Evolutionary conservation across 2,113 vertebrate genomes (phyloP), one percentile per base, ranked within the genome.

Genomic region (Eulemur rufifrons): DNA sequence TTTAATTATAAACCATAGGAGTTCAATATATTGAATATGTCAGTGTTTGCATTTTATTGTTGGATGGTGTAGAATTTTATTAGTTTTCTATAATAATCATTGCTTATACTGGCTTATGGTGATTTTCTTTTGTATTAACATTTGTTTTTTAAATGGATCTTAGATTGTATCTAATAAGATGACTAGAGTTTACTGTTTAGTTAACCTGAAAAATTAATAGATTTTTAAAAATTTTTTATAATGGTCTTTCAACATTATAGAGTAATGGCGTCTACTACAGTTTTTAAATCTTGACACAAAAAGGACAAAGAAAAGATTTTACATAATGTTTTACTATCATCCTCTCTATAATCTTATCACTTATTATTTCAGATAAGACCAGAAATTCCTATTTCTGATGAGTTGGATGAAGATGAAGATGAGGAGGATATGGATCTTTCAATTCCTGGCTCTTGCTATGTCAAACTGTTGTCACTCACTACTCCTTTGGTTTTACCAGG

Each of bases 391-490:
- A 76, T 93, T 2, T 87, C 96, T 25, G 98, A 99, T 59, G 98
- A 99, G 0, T 32, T 50, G 32, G 98, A 97, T 82, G 95, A 98
- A 47, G 99, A 99, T 13, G 98, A 98, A 63, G 98, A 98, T 3
- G 98, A 98, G 34, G 98, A 99, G 32, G 98, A 99, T 14, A 86
- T 98, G 82, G 99, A 99, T 97, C 98, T 99, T 4, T 99, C 98
- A 18, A 94, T 99, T 71, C 99, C 99, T 0, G 99, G 99, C n/a
- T 97, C 98, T 61, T 99, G 99, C 1, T 99, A 99, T 94, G 97
- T 99, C 82, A 99, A 99, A 94, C 98, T 99, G 17, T 89, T 99
- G 97, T 96, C 95, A 80, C 98, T 99, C 89, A 99, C 99, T 0
- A 93, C 98, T 6, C 20, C 85, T 42, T 69, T 98, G 27, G 99